Evolutionary conservation across 2,888 invertebrate species (phyloP).

Genomic region (Fabriciana adippe): DNA sequence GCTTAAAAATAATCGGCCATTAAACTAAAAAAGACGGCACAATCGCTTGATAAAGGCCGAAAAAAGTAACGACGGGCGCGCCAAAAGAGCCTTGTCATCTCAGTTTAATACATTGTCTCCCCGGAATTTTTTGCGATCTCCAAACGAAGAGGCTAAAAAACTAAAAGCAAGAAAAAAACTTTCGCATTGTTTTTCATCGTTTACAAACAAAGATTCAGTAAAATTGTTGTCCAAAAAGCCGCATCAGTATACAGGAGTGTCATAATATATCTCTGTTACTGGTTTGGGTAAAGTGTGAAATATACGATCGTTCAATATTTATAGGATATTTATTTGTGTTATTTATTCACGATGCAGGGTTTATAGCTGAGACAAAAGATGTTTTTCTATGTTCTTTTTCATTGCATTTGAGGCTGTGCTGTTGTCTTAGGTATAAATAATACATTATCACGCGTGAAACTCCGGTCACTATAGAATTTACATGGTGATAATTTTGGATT

Average conservation of each 20-base stretch:
- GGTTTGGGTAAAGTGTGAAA: conserved; percentile 74
- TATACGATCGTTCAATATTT: conserved; percentile 79
- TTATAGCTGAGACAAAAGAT: conserved; percentile 44
- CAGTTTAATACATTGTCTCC: conserved; percentile 45
- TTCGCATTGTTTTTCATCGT: conserved; percentile 66
- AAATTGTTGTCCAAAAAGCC: conserved; percentile 62
- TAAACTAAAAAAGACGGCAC: conserved; percentile 27
- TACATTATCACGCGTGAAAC: conserved; percentile 77
- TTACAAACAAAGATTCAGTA: conserved; percentile 74
- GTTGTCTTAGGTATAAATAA: conserved; percentile 78
- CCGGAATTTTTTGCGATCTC: conserved; percentile 45
- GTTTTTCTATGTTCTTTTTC: conserved; percentile 68
- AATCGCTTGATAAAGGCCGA: conserved; percentile 22
- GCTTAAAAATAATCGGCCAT: conserved; percentile 20
- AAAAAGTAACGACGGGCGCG: conserved; percentile 26
- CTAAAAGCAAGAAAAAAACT: conserved; percentile 51
- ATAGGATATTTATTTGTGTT: conserved; percentile 78
- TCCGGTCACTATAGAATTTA: conserved; percentile 24
- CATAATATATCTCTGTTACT: conserved; percentile 77
- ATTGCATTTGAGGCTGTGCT: conserved; percentile 62
- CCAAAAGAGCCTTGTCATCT: conserved; percentile 48
- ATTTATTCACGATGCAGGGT: conserved; percentile 71
- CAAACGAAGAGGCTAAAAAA: conserved; percentile 19
- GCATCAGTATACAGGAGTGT: conserved; percentile 57
- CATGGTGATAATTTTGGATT: conserved; percentile 1